Evolutionary conservation across 2,797 vertebrate species (phyloP), one percentile per base, ranked within the genome.

Genomic region (Peromyscus melanophrys): DNA sequence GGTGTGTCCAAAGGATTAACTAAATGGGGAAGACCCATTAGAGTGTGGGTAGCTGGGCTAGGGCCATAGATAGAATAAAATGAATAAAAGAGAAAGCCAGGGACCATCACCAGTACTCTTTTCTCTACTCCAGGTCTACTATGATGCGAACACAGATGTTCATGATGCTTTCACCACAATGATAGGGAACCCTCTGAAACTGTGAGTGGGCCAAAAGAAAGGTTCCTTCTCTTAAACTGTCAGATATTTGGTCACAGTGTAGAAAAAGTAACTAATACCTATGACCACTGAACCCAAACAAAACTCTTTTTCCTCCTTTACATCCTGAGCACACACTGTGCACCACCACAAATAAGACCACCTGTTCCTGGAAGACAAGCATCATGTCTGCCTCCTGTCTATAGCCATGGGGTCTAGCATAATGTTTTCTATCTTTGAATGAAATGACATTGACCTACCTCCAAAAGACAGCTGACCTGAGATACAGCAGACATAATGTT

Each of bases 241-340:
- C 37, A n/a, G 40, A 6, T 27, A 76, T 27, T 25, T 77, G 40
- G n/a, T 63, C 40, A 77, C 31, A 63, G 40, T 77, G 40, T 46
- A 14, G 52, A 46, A 46, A 77, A 77, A 63, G 40, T 49, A 49
- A 59, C 69, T 87, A 43, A 61, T 2, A 63, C 34, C 46, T 34
- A 90, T 55, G 67, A 81, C 46, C 25, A 49, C 16, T 61, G 57
- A 46, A 23, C 4, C 4, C 61, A 83, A 12, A 69, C 34, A 95
- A 94, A 97, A 90, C 73, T 71, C 73, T 71, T 84, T 87, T 96
- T 76, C 59, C 75, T 94, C 59, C 23, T 27, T 81, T 55, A 34
- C n/a, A 71, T 16, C n/a, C 23, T 78, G 31, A 90, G n/a, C 65
- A 87, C 3, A 37, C 40, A 37, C 84, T n/a, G 11, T 84, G 46